Conservation (phyloP, 2,113 vertebrate species). For the Chinchilla lanigera region DNA sequence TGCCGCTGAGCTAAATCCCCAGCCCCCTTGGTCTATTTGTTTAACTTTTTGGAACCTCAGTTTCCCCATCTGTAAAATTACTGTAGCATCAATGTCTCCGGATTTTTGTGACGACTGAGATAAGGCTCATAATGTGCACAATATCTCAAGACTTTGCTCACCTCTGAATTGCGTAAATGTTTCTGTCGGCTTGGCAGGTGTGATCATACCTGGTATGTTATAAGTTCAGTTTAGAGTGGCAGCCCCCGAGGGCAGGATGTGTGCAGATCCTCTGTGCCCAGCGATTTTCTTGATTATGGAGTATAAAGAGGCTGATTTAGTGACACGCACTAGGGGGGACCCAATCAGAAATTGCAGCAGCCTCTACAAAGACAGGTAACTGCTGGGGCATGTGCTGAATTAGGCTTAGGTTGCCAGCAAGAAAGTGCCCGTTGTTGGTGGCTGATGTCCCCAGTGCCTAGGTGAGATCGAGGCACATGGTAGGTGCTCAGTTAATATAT, state of each 20-base stretch:
- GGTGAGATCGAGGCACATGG: not conserved
- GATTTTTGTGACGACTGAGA: not conserved
- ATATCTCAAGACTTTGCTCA: not conserved
- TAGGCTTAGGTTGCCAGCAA: not conserved
- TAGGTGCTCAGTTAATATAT: not conserved
- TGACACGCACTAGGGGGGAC: not conserved
- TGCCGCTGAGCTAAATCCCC: too few relatives aligned
- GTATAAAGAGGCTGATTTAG: not conserved
- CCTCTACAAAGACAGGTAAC: not conserved
- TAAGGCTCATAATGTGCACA: not conserved
- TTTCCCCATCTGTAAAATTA: conserved; percentile 16
- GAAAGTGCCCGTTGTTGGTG: not conserved
- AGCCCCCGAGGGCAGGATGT: not conserved
- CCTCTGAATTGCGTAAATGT: not conserved
- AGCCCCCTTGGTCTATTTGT: not conserved
- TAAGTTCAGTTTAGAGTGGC: not conserved
- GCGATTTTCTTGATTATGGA: not conserved
- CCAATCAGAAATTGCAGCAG: not conserved
- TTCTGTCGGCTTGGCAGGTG: not conserved
- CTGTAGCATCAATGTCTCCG: not conserved
- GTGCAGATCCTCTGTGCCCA: not conserved
- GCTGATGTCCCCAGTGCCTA: not conserved
- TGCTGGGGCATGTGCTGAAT: not conserved
- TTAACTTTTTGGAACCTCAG: not conserved
- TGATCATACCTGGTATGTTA: not conserved